Evolutionary conservation across 1,140 invertebrate genomes (phyloP), one percentile per base, ranked within the genome.

Genomic region (Anastrepha ludens): DNA sequence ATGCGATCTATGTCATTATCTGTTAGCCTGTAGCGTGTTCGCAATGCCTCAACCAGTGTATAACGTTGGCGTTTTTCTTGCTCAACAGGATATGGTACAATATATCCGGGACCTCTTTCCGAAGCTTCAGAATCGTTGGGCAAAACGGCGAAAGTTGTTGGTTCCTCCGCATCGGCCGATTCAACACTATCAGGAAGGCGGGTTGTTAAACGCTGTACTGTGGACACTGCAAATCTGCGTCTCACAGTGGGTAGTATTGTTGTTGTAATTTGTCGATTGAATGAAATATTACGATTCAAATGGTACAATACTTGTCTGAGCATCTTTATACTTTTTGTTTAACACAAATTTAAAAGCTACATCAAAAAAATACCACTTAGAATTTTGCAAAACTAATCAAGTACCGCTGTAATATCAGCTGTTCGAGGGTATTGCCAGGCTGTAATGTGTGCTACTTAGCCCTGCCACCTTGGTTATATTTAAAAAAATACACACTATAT

Each of bases 61-160:
- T 81, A 81, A 0, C 89, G 87, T 29, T 88, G 86, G 15, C 89
- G 90, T 15, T 9, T 88, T 55, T 92, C 91, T 5, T 78, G 65
- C 11, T 91, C 89, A 6, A 67, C 7, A 9, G 59, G 88, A 67
- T 92, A 92, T 0, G 90, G 90, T 47, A 60, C 20, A 70, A 92
- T 81, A 87, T 91, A 92, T 6, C 91, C 91, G 44, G 87, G 85
- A 60, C 91, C 91, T 15, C 55, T 55, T 85, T 91, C 91, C 55
- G 9, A 39, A n/a, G 67, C 15, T 17, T 17, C 67, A 8, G 41
- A 6, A 74, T 13, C 39, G 17, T 74, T 15, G 4, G 67, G 41
- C 64, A 67, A 55, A 55, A 2, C 6, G 41, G 15, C 41, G 17
- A 44, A 74, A 41, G 67, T 7, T 8, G 8, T 67, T 39, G 64